Evolutionary conservation across 2,113 vertebrate genomes (phyloP).

Genomic region (Nyctibius bracteatus): DNA sequence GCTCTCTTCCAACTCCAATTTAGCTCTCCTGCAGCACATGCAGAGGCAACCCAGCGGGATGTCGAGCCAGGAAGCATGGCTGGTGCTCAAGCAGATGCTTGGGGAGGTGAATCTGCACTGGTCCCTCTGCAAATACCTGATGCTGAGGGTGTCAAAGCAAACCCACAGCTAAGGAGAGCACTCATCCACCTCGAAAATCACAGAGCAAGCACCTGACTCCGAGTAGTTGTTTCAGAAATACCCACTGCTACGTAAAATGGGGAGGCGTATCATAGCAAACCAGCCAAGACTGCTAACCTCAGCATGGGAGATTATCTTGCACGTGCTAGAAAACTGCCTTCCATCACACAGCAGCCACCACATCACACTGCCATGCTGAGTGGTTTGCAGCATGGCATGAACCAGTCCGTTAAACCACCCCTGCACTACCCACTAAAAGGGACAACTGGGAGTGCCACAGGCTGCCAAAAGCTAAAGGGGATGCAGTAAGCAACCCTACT

Average conservation of each 20-base stretch:
- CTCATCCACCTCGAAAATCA: not conserved
- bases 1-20: not conserved
- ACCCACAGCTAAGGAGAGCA: not conserved
- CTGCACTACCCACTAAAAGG: not conserved
- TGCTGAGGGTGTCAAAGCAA: not conserved
- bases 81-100: not conserved
- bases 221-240: not conserved
- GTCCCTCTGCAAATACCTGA: not conserved
- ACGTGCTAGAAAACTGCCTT: not conserved
- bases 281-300: not conserved
- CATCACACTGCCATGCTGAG: not conserved
- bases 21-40: not conserved
- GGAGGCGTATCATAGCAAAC: accelerated
- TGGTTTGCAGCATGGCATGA: not conserved
- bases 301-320: not conserved
- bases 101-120: accelerated
- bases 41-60: not conserved
- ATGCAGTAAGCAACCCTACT: not conserved
- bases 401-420: not conserved
- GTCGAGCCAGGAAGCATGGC: not conserved
- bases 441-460: not conserved
- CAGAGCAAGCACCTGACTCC: not conserved
- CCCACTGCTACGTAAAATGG: not conserved
- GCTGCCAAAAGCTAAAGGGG: not conserved
- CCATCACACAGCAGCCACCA: not conserved